Percentiles rank a stretch among this genome's conserved stretches.
Conservation (phyloP, 1,140 invertebrate genomes). For the Scaptomyza hsui region DNA sequence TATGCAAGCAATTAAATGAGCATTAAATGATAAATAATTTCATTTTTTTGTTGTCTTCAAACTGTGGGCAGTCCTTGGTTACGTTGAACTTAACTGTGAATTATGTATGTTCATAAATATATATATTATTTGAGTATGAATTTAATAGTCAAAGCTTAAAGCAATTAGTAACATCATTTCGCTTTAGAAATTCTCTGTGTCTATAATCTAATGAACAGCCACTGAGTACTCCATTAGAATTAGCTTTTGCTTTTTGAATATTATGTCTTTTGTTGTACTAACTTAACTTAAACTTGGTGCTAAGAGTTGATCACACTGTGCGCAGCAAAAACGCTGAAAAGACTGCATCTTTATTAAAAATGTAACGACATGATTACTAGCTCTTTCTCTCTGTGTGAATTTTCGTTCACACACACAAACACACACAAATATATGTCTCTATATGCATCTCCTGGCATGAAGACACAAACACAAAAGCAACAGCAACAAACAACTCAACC, state of each 20-base stretch:
- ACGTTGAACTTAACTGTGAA: background rate
- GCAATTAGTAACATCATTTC: too few species aligned
- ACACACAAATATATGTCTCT: conserved; percentile 1
- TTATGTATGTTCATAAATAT: conserved; percentile 16
- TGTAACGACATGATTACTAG: conserved; percentile 46
- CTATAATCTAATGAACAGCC: too few species aligned
- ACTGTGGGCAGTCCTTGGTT: background rate
- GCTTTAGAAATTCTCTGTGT: too few species aligned
- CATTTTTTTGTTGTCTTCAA: too few species aligned
- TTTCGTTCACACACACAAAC: conserved; percentile 9
- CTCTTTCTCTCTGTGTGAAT: conserved; percentile 38
- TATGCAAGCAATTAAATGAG: conserved; percentile 53
- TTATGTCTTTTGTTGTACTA: too few species aligned
- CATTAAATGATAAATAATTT: conserved; percentile 60
- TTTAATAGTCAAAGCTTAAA: too few species aligned
- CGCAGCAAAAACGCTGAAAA: conserved; percentile 50
- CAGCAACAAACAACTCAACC: background rate
- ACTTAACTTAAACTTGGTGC: too few species aligned
- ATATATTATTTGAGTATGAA: too few species aligned
- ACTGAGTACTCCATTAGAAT: too few species aligned
- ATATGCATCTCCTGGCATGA: conserved; percentile 2
- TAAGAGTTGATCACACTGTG: background rate
- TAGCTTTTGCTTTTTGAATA: too few species aligned
- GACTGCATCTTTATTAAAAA: conserved; percentile 32
- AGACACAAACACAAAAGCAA: conserved; percentile 3